Percentiles rank a stretch among this genome's conserved stretches.
phyloP scores from a whole-genome alignment of 2,888 invertebrate species.

The Trisateles emortualis region DNA sequence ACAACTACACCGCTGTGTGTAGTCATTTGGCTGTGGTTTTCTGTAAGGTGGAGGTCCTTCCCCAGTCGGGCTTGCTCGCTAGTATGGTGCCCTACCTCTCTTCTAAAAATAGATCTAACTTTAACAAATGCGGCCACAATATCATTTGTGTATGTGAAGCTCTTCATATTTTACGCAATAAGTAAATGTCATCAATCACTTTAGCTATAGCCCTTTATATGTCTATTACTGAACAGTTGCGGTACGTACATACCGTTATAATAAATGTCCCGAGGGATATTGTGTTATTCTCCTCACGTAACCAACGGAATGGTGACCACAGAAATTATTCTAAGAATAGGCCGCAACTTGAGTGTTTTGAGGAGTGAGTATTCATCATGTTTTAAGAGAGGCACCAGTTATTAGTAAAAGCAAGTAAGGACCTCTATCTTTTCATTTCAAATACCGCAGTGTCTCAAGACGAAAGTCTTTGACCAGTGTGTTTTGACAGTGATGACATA shows the following conservation, averaged over 20 bases:
- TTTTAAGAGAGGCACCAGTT: no score
- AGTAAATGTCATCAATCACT: conserved; percentile 4
- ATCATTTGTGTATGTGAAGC: neutral
- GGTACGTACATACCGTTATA: neutral
- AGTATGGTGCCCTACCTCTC: no score
- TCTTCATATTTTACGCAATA: neutral
- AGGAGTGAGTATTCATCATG: neutral
- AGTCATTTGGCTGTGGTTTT: no score
- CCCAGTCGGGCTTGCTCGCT: no score
- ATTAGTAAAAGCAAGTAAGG: no score
- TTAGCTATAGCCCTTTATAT: neutral
- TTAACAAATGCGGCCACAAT: neutral
- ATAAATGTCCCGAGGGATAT: conserved; percentile 5
- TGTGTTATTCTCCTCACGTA: neutral
- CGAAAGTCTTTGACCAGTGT: no score
- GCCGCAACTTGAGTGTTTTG: neutral
- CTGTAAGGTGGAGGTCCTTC: no score
- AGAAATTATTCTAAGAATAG: neutral
- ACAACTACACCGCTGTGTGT: no score
- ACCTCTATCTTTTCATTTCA: no score
- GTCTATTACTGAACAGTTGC: neutral
- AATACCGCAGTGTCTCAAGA: no score
- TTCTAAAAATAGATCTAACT: neutral
- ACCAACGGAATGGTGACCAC: neutral
- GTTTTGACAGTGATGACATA: no score